Conservation (phyloP, 1,140 invertebrate genomes). For the Chrysoperla carnea region DNA sequence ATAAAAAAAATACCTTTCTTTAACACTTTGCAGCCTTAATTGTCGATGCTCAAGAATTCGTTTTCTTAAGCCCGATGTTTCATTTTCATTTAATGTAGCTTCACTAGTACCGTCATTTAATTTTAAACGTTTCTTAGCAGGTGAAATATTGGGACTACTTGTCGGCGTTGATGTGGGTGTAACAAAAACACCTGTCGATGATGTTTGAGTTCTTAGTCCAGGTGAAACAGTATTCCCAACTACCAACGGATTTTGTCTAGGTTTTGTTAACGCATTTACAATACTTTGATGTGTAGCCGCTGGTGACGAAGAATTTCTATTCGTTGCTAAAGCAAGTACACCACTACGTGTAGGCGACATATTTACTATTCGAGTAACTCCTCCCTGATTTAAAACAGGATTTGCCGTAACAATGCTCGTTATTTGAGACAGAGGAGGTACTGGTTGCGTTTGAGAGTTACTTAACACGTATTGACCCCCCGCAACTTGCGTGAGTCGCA, state of each 20-base stretch:
- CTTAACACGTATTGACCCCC: constrained; percentile 18
- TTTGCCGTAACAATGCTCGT: constrained; percentile 6
- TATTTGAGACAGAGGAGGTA: constrained; percentile 16
- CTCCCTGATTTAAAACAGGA: constrained; percentile 7
- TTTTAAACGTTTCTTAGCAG: constrained; percentile 22
- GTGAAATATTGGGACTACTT: constrained; percentile 10
- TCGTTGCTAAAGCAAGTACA: constrained; percentile 8
- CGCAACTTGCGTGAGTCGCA: constrained; percentile 18
- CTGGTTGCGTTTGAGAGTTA: constrained; percentile 10
- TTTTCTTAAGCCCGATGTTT: constrained; percentile 17
- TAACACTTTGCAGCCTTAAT: constrained; percentile 21
- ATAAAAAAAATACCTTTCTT: constrained; percentile 21
- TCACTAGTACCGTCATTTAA: constrained; percentile 20
- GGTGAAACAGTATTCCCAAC: constrained; percentile 22
- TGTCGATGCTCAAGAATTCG: constrained; percentile 28
- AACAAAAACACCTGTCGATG: constrained; percentile 18
- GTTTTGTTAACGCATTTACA: constrained; percentile 19
- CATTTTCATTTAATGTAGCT: constrained; percentile 12
- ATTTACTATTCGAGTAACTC: constrained; percentile 18
- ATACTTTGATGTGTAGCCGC: constrained; percentile 20
- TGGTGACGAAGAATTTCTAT: constrained; percentile 10
- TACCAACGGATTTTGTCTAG: constrained; percentile 13
- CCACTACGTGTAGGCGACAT: constrained; percentile 15
- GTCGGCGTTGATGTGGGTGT: not conserved
- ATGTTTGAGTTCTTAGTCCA: constrained; percentile 22